A percentile compares a stretch with the other conserved stretches of the same genome.
Evolutionary conservation across 2,888 invertebrate genomes (phyloP).

Genomic region (Cosmopolites sordidus): DNA sequence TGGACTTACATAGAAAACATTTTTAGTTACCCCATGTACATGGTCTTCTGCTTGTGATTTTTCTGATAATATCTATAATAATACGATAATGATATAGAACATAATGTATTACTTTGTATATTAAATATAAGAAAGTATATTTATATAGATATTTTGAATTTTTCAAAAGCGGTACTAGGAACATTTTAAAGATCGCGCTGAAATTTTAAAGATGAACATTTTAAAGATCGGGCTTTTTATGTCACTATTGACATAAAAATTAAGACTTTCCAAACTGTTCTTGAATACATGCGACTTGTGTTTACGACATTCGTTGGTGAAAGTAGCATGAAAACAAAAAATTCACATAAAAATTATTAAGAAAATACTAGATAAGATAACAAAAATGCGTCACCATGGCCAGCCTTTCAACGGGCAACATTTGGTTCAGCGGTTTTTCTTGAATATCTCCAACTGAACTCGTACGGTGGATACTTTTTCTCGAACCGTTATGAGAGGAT

Average conservation of each 20-base stretch:
- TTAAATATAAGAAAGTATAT: no score
- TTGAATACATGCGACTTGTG: no score
- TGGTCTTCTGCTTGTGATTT: constrained; percentile 66
- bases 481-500: constrained; percentile 40
- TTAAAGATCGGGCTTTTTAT: no score
- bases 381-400: constrained; percentile 57
- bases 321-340: not conserved
- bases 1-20: constrained; percentile 58
- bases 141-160: no score
- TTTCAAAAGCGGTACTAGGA: no score
- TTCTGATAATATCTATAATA: constrained; percentile 61
- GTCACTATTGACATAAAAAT: no score
- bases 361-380: constrained; percentile 1
- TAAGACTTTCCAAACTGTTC: no score
- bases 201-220: no score
- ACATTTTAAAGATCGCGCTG: no score
- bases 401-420: constrained; percentile 71
- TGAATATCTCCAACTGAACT: constrained; percentile 62
- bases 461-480: constrained; percentile 58
- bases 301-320: no score
- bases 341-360: not conserved
- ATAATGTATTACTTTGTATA: no score
- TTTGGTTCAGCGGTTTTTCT: constrained; percentile 42
- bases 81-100: constrained; percentile 1
- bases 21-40: constrained; percentile 65